These are phyloP conservation scores for Odocoileus hemionus DNA, from an alignment of 2,113 vertebrate genomes.

Conservation along the genomic window DNA sequence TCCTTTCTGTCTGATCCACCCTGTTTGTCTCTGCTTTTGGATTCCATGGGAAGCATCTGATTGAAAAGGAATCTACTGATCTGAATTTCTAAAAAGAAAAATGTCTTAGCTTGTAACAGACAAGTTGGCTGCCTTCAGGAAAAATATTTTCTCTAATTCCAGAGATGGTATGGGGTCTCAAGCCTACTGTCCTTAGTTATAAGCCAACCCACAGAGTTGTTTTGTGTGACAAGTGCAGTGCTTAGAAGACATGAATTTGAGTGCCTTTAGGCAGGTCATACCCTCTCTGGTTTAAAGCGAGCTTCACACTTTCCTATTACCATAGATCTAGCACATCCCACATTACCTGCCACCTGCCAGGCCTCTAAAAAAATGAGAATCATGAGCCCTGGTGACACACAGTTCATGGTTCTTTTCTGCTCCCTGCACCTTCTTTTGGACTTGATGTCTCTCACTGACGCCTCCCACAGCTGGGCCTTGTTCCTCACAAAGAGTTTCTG, in stretches of 20 bases:
- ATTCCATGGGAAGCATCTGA: not conserved
- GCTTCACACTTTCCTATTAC: not conserved
- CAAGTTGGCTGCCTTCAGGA: not conserved
- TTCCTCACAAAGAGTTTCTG: slow-evolving; percentile 37
- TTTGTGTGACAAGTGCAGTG: not conserved
- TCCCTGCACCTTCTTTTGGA: not conserved
- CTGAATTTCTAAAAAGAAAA: not conserved
- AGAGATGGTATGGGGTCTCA: not conserved
- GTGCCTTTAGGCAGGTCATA: not conserved
- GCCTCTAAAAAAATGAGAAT: not conserved
- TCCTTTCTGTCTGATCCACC: not conserved
- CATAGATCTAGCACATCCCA: not conserved
- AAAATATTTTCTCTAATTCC: not conserved
- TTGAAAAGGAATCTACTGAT: not conserved
- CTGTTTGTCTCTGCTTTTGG: not conserved
- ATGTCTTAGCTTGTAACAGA: not conserved
- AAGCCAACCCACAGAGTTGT: not conserved
- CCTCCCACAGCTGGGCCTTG: slow-evolving; percentile 31
- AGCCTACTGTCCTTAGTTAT: not conserved
- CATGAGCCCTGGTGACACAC: accelerated
- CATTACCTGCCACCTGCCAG: not conserved
- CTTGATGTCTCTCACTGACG: not conserved
- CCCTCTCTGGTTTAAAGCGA: not conserved
- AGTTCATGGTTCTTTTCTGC: accelerated
- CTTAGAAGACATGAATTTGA: not conserved